Percentiles rank a stretch among this genome's conserved stretches.
These are phyloP conservation scores for Protomyctophum bolini DNA, from an alignment of 2,113 vertebrate species.

Conservation along the genomic window DNA sequence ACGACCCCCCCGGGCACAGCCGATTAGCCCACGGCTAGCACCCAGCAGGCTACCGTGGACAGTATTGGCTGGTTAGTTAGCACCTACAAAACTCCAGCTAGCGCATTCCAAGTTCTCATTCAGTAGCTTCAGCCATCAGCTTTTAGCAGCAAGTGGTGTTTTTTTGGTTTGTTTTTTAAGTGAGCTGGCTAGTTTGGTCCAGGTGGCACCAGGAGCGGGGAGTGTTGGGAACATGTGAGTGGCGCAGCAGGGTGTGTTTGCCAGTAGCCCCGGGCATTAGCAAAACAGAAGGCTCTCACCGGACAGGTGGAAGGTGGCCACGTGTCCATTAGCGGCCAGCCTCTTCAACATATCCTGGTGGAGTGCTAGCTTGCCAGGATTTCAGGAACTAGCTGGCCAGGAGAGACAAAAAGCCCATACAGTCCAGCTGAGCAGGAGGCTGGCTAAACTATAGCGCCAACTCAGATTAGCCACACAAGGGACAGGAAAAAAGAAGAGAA, in stretches of 20 bases:
- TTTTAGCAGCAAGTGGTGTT: constrained; percentile 12
- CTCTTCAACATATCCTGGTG: constrained; percentile 42
- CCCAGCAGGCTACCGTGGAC: not conserved
- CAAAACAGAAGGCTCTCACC: constrained; percentile 61
- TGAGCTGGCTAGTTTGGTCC: constrained; percentile 3
- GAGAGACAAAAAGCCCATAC: constrained; percentile 53
- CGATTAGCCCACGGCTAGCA: not conserved
- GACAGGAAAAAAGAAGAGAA: constrained; percentile 35
- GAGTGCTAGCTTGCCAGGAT: constrained; percentile 61
- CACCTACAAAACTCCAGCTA: not conserved
- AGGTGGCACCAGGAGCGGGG: not conserved
- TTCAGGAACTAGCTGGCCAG: constrained; percentile 44
- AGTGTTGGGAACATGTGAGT: not conserved
- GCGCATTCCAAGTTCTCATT: not conserved
- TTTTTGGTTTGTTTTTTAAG: constrained; percentile 18
- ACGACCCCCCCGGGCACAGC: not conserved
- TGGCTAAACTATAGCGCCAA: constrained; percentile 59
- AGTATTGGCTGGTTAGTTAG: not conserved
- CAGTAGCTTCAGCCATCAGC: not conserved
- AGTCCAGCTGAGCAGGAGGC: constrained; percentile 37
- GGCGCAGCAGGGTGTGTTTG: constrained; percentile 11
- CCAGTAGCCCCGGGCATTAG: constrained; percentile 50
- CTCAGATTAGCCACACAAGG: constrained; percentile 5
- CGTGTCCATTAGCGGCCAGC: constrained; percentile 69
- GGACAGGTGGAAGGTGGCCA: constrained; percentile 59